phyloP scores from a whole-genome alignment of 2,888 invertebrate species.

The Perithous albicinctus region DNA sequence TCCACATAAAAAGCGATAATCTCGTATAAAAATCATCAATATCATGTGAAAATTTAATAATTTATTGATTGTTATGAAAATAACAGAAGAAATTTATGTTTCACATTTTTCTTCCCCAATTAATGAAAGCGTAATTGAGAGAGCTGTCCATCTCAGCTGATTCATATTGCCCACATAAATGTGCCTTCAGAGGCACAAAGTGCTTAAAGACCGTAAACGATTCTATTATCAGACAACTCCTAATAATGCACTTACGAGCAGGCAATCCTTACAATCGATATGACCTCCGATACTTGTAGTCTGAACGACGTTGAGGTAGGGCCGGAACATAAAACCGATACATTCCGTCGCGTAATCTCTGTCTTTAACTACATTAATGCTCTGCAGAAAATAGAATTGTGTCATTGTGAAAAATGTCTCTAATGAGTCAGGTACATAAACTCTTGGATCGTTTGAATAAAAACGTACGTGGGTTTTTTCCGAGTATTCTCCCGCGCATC shows the following conservation, averaged over 20 bases:
- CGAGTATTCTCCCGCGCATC: slow-evolving; percentile 4
- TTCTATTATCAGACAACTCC: not conserved
- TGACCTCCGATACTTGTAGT: not conserved
- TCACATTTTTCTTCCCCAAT: not conserved
- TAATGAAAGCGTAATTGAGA: not conserved
- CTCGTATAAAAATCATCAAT: too few species aligned
- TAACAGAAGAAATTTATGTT: not conserved
- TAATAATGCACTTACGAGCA: not conserved
- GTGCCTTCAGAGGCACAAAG: too few species aligned
- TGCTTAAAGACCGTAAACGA: not conserved
- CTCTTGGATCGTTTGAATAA: not conserved
- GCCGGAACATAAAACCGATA: not conserved
- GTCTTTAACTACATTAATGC: not conserved
- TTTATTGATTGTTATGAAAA: too few species aligned
- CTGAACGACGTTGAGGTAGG: slow-evolving; percentile 18
- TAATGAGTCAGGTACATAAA: slow-evolving; percentile 21
- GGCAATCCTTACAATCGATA: not conserved
- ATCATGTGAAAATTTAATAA: too few species aligned
- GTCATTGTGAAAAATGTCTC: not conserved
- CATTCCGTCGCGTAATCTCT: not conserved
- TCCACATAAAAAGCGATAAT: too few species aligned
- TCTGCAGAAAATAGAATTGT: not conserved
- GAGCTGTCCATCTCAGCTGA: not conserved
- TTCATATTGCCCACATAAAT: not conserved
- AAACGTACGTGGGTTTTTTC: slow-evolving; percentile 43